These are phyloP conservation scores for Carassius gibelio DNA, from an alignment of 2,113 vertebrate species.

Conservation along the genomic window DNA sequence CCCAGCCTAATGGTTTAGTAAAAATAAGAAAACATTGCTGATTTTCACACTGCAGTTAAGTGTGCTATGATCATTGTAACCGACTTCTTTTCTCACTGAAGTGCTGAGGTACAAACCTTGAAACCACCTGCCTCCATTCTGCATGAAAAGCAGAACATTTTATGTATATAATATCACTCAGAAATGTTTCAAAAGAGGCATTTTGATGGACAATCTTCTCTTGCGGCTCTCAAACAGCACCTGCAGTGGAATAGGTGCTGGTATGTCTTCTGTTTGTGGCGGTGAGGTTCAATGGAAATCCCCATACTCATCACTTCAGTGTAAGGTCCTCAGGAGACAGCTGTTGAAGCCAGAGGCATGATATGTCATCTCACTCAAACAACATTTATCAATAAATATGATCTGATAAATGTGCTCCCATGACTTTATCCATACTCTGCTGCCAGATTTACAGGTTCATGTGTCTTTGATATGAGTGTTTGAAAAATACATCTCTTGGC, in stretches of 20 bases:
- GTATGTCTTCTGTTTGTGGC: slow-evolving; percentile 27
- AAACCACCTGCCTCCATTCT: background rate
- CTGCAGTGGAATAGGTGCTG: slow-evolving; percentile 4
- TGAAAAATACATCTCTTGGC: background rate
- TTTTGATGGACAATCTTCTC: background rate
- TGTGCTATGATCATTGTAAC: background rate
- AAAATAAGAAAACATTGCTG: background rate
- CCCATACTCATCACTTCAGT: slow-evolving; percentile 1
- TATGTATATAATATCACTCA: background rate
- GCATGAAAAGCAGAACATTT: background rate
- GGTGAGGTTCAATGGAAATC: slow-evolving; percentile 1
- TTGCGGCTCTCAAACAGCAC: background rate
- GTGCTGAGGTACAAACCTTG: background rate
- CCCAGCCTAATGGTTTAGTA: background rate
- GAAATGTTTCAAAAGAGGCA: slow-evolving; percentile 22
- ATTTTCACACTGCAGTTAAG: background rate
- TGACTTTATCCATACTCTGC: background rate
- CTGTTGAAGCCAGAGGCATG: slow-evolving; percentile 12
- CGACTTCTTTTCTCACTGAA: background rate
- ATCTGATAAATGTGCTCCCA: background rate
- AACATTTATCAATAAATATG: slow-evolving; percentile 22
- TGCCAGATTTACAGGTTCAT: slow-evolving; percentile 5
- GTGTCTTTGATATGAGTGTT: slow-evolving; percentile 9
- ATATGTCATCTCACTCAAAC: background rate
- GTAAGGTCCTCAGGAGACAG: slow-evolving; percentile 8